Conservation (phyloP, 2,888 invertebrate genomes). For the Chrysopilus asiliformis region DNA sequence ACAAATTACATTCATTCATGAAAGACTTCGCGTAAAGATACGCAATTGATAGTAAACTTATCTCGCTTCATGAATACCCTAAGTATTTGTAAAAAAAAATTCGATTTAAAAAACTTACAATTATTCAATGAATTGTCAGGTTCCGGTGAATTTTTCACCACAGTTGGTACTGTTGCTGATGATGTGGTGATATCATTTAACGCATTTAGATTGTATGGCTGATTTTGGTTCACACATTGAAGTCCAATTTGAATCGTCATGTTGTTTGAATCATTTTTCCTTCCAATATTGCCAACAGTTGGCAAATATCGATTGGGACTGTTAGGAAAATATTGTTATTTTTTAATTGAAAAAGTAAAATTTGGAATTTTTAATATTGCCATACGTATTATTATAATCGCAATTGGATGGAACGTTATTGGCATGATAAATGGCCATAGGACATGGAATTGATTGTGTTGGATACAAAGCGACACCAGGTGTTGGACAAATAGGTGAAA, state of each 20-base stretch:
- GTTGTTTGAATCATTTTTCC: conserved; percentile 20
- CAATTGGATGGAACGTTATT: conserved; percentile 12
- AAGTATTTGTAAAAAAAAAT: conserved; percentile 2
- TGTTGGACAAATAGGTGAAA: conserved; percentile 22
- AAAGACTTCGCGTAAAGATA: too few species aligned
- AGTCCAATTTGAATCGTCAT: conserved; percentile 23
- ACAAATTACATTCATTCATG: too few species aligned
- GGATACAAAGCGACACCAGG: conserved; percentile 19
- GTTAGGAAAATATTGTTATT: too few species aligned
- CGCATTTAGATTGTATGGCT: conserved; percentile 21
- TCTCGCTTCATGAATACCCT: too few species aligned
- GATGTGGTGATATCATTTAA: conserved; percentile 20
- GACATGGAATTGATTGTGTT: conserved; percentile 19
- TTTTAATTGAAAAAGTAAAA: too few species aligned
- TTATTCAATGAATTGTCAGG: conserved; percentile 8
- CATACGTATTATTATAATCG: conserved; percentile 1
- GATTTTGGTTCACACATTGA: conserved; percentile 22
- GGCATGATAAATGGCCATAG: conserved; percentile 20
- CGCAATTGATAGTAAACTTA: too few species aligned
- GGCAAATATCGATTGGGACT: conserved; percentile 5
- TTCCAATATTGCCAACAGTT: conserved; percentile 1
- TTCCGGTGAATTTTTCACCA: conserved; percentile 14
- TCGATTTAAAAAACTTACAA: conserved; percentile 6
- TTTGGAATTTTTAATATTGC: conserved; percentile 3
- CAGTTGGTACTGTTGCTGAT: too few species aligned